A percentile compares a stretch with the other conserved stretches of the same genome.
Conservation (phyloP, 2,888 invertebrate genomes). For the Idaea aversata region DNA sequence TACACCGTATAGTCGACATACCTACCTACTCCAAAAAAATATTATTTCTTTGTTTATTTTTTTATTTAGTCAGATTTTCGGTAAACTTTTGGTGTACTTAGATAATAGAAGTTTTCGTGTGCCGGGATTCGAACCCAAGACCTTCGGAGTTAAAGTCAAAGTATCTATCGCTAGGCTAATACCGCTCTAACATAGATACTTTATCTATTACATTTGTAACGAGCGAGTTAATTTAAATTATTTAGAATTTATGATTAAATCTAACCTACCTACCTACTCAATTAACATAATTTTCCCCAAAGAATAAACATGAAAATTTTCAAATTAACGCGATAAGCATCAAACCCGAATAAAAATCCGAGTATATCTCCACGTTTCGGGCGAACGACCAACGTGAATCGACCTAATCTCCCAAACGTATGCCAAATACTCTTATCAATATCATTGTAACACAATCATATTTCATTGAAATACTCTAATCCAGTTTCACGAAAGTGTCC, state of each 20-base stretch:
- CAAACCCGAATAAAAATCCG: background rate
- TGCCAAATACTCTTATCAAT: slow-evolving; percentile 47
- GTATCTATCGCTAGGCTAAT: background rate
- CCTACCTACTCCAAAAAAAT: no score
- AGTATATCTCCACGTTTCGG: slow-evolving; percentile 4
- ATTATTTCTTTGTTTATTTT: no score
- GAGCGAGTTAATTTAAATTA: background rate
- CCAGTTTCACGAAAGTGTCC: slow-evolving; percentile 43
- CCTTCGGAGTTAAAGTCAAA: background rate
- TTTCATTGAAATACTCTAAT: slow-evolving; percentile 56
- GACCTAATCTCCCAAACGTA: slow-evolving; percentile 21
- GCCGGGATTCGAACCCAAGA: no score
- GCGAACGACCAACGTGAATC: slow-evolving; percentile 1
- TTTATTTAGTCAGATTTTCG: no score
- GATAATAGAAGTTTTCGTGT: no score
- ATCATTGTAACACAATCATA: slow-evolving; percentile 44
- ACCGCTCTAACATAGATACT: background rate
- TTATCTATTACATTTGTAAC: background rate
- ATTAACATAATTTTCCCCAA: background rate
- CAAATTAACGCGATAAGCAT: slow-evolving; percentile 3
- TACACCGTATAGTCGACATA: no score
- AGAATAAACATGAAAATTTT: background rate
- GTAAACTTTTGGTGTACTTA: no score
- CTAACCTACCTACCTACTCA: background rate
- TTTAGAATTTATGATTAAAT: slow-evolving; percentile 7